phyloP scores from a whole-genome alignment of 2,797 vertebrate species.

The Percopsis omiscomaycus region DNA sequence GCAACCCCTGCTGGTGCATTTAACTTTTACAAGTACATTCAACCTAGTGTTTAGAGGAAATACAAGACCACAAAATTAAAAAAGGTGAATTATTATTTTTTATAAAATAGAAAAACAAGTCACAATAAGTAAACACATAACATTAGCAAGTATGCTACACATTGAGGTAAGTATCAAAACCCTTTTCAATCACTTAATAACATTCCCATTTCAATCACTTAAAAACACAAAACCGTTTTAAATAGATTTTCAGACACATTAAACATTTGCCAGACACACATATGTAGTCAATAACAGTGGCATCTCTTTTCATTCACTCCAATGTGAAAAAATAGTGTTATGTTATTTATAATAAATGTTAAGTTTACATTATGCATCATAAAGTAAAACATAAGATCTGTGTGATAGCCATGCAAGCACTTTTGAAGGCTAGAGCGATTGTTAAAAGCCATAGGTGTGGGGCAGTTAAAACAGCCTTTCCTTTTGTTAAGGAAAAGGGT shows the following conservation, averaged over 20 bases:
- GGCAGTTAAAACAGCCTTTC: slow-evolving; percentile 7
- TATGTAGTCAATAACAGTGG: slow-evolving; percentile 41
- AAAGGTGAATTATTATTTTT: slow-evolving; percentile 50
- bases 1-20: slow-evolving; percentile 52
- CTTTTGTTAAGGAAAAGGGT: slow-evolving; percentile 21
- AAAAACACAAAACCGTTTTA: slow-evolving; percentile 28
- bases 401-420: slow-evolving; percentile 20
- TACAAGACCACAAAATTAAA: slow-evolving; percentile 7
- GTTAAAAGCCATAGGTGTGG: slow-evolving; percentile 2
- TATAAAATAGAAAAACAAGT: slow-evolving; percentile 44
- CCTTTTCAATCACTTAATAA: slow-evolving; percentile 23
- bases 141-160: slow-evolving; percentile 55
- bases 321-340: slow-evolving; percentile 19
- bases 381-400: slow-evolving; percentile 8
- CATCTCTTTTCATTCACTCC: slow-evolving; percentile 24
- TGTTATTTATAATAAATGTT: slow-evolving; percentile 1
- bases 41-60: neutral
- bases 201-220: slow-evolving; percentile 16
- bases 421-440: slow-evolving; percentile 19
- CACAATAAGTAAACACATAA: slow-evolving; percentile 54
- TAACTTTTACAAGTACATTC: slow-evolving; percentile 15
- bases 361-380: slow-evolving; percentile 20
- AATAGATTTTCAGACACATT: slow-evolving; percentile 32
- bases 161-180: slow-evolving; percentile 63
- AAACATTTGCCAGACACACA: slow-evolving; percentile 42